These are phyloP conservation scores for Acleris literana DNA, from an alignment of 2,888 invertebrate genomes.

Conservation along the genomic window DNA sequence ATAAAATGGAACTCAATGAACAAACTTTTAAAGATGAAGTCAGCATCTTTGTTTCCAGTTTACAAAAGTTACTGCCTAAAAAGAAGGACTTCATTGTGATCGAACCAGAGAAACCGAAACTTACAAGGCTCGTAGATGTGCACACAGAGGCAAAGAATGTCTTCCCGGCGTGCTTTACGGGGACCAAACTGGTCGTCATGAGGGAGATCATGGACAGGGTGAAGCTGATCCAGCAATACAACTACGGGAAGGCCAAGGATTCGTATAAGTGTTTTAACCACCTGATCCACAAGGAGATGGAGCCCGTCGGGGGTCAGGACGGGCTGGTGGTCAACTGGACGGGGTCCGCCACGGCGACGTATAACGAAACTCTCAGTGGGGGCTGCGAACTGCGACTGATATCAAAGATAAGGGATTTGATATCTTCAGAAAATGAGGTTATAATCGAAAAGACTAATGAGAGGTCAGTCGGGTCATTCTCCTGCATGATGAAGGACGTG, in stretches of 20 bases:
- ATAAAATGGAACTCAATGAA: constrained; percentile 74
- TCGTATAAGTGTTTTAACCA: constrained; percentile 64
- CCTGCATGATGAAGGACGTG: constrained; percentile 66
- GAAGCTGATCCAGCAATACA: constrained; percentile 72
- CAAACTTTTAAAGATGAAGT: constrained; percentile 70
- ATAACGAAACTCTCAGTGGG: constrained; percentile 61
- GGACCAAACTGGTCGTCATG: constrained; percentile 65
- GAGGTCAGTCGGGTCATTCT: constrained; percentile 59
- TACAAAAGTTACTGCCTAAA: constrained; percentile 70
- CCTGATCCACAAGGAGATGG: constrained; percentile 71
- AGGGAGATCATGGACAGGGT: constrained; percentile 70
- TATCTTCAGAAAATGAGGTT: constrained; percentile 73
- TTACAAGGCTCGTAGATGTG: constrained; percentile 64
- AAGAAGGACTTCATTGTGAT: constrained; percentile 65
- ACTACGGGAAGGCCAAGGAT: constrained; percentile 68
- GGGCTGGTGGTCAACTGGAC: constrained; percentile 66
- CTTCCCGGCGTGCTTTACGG: constrained; percentile 74
- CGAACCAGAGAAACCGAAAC: constrained; percentile 52
- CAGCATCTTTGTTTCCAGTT: constrained; percentile 62
- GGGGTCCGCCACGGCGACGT: constrained; percentile 72
- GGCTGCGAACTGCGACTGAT: constrained; percentile 65
- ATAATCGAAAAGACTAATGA: constrained; percentile 63
- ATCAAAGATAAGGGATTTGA: constrained; percentile 70
- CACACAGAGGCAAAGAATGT: constrained; percentile 73
- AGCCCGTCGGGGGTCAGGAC: constrained; percentile 58